Evolutionary conservation across 2,113 vertebrate species (phyloP).

Genomic region (Daphoenositta chrysoptera): DNA sequence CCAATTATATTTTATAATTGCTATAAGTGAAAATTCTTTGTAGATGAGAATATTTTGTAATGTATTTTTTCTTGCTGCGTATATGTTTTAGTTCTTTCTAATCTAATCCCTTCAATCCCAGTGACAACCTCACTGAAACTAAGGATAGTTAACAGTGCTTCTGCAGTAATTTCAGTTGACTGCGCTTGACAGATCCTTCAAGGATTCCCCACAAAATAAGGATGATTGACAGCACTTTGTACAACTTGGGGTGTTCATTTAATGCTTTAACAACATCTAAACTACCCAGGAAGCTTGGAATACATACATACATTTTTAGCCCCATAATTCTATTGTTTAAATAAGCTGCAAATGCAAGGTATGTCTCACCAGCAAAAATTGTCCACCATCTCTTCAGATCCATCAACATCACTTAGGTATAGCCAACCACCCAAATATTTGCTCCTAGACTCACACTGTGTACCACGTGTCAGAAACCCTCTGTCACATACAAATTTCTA

Average conservation of each 20-base stretch:
- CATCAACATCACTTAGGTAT: background rate
- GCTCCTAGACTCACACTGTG: background rate
- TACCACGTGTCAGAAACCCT: slow-evolving; percentile 46
- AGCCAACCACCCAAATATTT: background rate
- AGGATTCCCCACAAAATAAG: background rate
- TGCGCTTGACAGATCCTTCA: background rate
- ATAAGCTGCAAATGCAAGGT: background rate
- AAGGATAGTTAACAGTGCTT: background rate
- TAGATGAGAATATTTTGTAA: background rate
- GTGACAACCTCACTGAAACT: background rate
- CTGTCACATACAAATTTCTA: background rate
- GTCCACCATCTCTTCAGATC: slow-evolving; percentile 9
- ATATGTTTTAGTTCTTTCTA: background rate
- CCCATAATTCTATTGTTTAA: background rate
- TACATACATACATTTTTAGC: background rate
- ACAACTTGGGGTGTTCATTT: background rate
- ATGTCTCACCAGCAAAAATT: background rate
- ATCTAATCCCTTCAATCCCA: background rate
- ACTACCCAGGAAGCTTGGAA: background rate
- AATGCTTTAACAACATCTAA: background rate
- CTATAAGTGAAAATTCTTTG: background rate
- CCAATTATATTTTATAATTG: background rate
- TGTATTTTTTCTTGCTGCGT: background rate
- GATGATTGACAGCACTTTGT: background rate
- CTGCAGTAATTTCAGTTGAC: background rate